Base-by-base conservation (phyloP, 1,140 invertebrate genomes). In the Drosophila orosa region DNA sequence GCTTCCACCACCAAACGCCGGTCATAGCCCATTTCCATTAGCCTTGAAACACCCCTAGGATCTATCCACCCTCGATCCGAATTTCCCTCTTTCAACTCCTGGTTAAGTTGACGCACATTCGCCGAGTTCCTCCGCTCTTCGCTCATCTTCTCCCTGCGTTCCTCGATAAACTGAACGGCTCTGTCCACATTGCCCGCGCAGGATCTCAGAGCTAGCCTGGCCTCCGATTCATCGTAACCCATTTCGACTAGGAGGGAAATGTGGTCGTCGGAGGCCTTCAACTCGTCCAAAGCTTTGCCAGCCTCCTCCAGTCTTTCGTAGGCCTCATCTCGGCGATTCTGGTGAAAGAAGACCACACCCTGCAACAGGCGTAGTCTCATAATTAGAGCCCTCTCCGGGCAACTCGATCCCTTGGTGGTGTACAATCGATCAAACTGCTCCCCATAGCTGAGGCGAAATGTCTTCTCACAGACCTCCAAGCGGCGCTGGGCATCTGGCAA, bases 331-430 rank as follows among this genome's bases (percentile, higher is more conserved):
- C 94, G 87, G 65, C 94, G 93, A 80, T 96, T 95, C 91, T 95
- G 94, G 89, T 97, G 95, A 87, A 95, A 97, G 1, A 94, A 92
- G 3, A 96, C 94, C 59, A 97, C 95, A 2, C 95, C 96, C 92
- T 97, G 96, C 19, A 97, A 92, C 17, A 97, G 92, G 92, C 97
- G 95, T 2, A 97, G 92, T 5, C 96, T 93, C 93, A 96, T 94
- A 62, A 96, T 94, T 9, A 97, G 87, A 7, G 95, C 95, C 25
- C 94, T 93, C 85, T 96, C 96, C 68, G 95, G 95, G 2, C 94
- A 95, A 45, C 57, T 76, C 22, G 62, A 44, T 3, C 95, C 96
- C 92, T 96, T 96, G 0, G 97, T 80, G 2, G 94, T 93, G 42
- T 94, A 93, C 1, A 97, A 84, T 40, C 96, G 93, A 79, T 95